A percentile compares a stretch with the other conserved stretches of the same genome.
phyloP scores from a whole-genome alignment of 92 coral and sea anemone genomes.

The Porites evermanni region DNA sequence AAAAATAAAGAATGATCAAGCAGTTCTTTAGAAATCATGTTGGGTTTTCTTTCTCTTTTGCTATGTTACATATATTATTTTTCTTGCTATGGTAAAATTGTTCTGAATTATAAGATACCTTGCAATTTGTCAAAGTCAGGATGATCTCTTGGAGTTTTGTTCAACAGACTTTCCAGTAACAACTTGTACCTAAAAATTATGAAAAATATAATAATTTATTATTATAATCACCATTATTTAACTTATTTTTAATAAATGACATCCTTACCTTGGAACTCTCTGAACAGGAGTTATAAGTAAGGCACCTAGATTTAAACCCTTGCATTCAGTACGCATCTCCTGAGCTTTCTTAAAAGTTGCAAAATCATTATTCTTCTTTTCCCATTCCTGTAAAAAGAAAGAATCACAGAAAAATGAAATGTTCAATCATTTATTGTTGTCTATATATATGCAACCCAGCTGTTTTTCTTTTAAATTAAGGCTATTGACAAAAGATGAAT shows the following conservation, averaged over 20 bases:
- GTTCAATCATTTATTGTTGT: neutral
- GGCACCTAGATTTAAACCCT: slow-evolving; percentile 85
- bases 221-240: neutral
- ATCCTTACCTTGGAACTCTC: slow-evolving; percentile 92
- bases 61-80: neutral
- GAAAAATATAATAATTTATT: neutral
- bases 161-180: slow-evolving; percentile 91
- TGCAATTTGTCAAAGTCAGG: slow-evolving; percentile 90
- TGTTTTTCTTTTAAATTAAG: too few relatives aligned
- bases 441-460: neutral
- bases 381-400: slow-evolving; percentile 82
- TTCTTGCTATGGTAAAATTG: neutral
- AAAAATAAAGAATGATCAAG: too few relatives aligned
- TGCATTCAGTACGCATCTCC: slow-evolving; percentile 79
- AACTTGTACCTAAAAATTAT: slow-evolving; percentile 78
- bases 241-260: too few relatives aligned
- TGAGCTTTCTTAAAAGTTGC: slow-evolving; percentile 76
- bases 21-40: too few relatives aligned
- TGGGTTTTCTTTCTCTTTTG: too few relatives aligned
- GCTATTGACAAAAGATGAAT: too few relatives aligned
- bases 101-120: slow-evolving; percentile 45
- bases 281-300: slow-evolving; percentile 96
- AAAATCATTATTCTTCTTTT: slow-evolving; percentile 89
- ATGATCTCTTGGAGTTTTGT: slow-evolving; percentile 92
- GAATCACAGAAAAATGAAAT: neutral